These are phyloP conservation scores for Toxotes jaculatrix DNA, from an alignment of 2,113 vertebrate species.

Conservation along the genomic window DNA sequence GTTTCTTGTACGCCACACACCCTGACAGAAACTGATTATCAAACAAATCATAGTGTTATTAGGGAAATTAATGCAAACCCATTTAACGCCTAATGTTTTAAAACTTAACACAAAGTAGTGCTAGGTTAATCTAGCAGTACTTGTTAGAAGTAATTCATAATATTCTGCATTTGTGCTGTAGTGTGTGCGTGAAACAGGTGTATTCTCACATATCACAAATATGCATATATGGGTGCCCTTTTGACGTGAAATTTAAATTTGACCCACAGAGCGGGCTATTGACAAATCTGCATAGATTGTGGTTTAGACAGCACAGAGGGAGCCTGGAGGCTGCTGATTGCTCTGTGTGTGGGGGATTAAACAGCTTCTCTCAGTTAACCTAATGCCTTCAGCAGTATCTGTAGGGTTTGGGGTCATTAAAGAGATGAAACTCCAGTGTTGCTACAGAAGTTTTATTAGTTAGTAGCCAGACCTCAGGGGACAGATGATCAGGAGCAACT, in stretches of 20 bases:
- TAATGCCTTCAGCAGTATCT: conserved; percentile 63
- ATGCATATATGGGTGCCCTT: conserved; percentile 6
- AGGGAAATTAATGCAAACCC: conserved; percentile 24
- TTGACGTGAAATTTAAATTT: conserved; percentile 47
- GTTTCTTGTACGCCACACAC: conserved; percentile 34
- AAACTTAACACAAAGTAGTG: conserved; percentile 40
- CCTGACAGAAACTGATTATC: conserved; percentile 15
- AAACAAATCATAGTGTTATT: conserved; percentile 20
- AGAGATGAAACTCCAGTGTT: conserved; percentile 53
- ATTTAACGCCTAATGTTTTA: conserved; percentile 16
- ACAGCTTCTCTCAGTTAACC: conserved; percentile 62
- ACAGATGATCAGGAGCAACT: conserved; percentile 36
- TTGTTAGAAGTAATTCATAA: neutral
- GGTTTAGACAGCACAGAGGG: conserved; percentile 23
- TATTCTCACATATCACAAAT: conserved; percentile 4
- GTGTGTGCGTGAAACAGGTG: neutral
- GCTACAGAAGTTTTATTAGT: conserved; percentile 23
- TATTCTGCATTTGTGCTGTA: neutral
- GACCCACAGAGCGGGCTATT: conserved; percentile 30
- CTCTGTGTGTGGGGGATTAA: conserved; percentile 57
- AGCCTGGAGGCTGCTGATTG: conserved; percentile 35
- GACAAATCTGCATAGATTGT: conserved; percentile 54
- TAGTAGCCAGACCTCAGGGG: conserved; percentile 5
- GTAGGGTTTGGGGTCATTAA: conserved; percentile 51
- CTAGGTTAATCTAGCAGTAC: neutral